These are phyloP conservation scores for Eretmochelys imbricata DNA, from an alignment of 2,113 vertebrate species.

Conservation along the genomic window DNA sequence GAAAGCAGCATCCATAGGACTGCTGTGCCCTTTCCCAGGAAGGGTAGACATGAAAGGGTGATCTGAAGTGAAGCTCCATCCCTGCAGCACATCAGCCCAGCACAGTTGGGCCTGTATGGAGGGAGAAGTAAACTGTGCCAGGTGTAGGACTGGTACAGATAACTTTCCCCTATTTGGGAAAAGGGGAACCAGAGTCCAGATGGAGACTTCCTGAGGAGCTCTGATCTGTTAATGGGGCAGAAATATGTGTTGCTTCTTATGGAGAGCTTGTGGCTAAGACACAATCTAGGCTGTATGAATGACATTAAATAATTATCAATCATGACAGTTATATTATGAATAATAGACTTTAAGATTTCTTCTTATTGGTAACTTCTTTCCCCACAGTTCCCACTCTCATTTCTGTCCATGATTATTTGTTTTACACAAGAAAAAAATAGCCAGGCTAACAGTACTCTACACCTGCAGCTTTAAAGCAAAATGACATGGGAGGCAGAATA, in stretches of 20 bases:
- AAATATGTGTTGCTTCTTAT: neutral
- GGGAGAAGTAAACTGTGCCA: neutral
- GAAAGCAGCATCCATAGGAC: neutral
- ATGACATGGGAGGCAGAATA: constrained; percentile 25
- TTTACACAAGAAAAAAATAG: neutral
- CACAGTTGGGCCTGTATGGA: neutral
- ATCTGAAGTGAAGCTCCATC: neutral
- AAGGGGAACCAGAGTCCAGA: neutral
- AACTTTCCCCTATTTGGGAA: rapidly evolving
- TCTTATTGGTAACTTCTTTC: neutral
- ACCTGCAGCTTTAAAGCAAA: constrained; percentile 3
- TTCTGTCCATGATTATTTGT: neutral
- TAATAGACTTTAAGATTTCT: neutral
- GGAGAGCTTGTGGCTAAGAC: neutral
- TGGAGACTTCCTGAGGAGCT: neutral
- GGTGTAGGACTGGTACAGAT: neutral
- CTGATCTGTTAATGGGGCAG: neutral
- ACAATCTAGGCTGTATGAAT: neutral
- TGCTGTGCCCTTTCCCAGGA: neutral
- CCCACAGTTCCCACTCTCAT: neutral
- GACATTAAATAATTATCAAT: neutral
- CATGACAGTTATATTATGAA: neutral
- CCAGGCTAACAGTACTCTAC: neutral
- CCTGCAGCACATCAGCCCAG: neutral
- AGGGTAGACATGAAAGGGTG: neutral